Base-by-base conservation (phyloP, 2,797 vertebrate species). In the Phalloptychus januarius region DNA sequence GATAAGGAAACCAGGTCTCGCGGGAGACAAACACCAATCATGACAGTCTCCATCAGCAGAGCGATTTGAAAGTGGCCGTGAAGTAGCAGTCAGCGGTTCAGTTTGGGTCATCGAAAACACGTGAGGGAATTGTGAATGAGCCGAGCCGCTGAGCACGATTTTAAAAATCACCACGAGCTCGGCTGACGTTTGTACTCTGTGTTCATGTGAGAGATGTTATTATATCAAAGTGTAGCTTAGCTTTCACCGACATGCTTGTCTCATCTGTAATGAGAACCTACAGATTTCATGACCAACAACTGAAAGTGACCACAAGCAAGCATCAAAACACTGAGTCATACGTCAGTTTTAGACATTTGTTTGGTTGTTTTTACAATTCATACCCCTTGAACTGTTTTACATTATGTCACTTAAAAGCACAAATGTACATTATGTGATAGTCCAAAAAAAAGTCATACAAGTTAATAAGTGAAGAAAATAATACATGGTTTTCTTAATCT, bases 211-310 rank as follows among this genome's bases (percentile, higher is more conserved):
- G 73, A 75, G 84, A 71, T 90, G 90, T 89, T 89, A 93, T 93
- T 93, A 93, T 82, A 74, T 79, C 79, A 87, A 87, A 88, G 80
- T 79, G 83, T 81, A 85, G 85, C 85, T 91, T 88, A 80, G 86
- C 87, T 91, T 93, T 93, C 91, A 90, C 88, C 86, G 83, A 91
- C 86, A 83, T 72, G 73, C 82, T 91, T 76, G 28, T 80, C 84
- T 82, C 83, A 86, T 89, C 89, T 91, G 88, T 89, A 89, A 91
- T 94, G 89, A 91, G 87, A 76, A 89, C 86, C 33, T 11, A 76
- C 69, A 79, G 82, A 72, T 88, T 90, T 90, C 71, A 79, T 78
- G 76, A 83, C 79, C 87, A 92, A 89, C 85, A 78, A 67, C 72
- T 77, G 81, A 78, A 89, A 89, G 87, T 7, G 6, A 88, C 74